Evolutionary conservation across 2,888 invertebrate species (phyloP), one percentile per base, ranked within the genome.

Genomic region (Tinea pellionella): DNA sequence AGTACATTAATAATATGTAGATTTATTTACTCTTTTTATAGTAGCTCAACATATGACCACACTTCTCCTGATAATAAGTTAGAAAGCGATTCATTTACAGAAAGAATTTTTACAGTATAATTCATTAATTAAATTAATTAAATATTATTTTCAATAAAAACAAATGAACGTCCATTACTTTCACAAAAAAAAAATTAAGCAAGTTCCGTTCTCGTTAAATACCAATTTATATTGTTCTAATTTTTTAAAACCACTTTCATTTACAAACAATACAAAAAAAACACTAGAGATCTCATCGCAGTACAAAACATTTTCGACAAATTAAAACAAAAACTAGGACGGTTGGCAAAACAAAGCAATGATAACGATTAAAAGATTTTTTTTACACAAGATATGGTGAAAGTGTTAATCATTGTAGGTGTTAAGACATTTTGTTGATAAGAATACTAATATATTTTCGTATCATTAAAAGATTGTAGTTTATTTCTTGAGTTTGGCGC

Each of bases 251-350:
- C 57, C 66, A 71, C 70, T 75, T 77, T 79, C 79, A 80, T 83
- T 81, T 79, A 75, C 81, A 82, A 83, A 84, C 82, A 83, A 82
- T 83, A 74, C 74, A 71, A 2, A 24, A 74, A 75, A 66, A 51
- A 53, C 16, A 58, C 68, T 67, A 63, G 67, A 74, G 78, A 83
- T 81, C 76, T 71, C 75, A 78, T 80, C 77, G 72, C 68, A 68
- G 79, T 79, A 81, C 77, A n/a, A 15, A 32, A 19, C 57, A 32
- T 2, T 18, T 53, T 32, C 30, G 57, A 64, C 62, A 64, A 66
- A 69, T 64, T 67, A 63, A 65, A 64, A 64, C n/a, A n/a, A 63
- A 64, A 67, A 67, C 68, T 66, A 68, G 67, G 65, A 68, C 64
- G 59, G 67, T 69, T 67, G 66, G 69, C 67, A 65, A 71, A 78